Percentiles rank a stretch among this genome's conserved stretches.
Conservation (phyloP, 2,888 invertebrate genomes). For the Corythucha ciliata region DNA sequence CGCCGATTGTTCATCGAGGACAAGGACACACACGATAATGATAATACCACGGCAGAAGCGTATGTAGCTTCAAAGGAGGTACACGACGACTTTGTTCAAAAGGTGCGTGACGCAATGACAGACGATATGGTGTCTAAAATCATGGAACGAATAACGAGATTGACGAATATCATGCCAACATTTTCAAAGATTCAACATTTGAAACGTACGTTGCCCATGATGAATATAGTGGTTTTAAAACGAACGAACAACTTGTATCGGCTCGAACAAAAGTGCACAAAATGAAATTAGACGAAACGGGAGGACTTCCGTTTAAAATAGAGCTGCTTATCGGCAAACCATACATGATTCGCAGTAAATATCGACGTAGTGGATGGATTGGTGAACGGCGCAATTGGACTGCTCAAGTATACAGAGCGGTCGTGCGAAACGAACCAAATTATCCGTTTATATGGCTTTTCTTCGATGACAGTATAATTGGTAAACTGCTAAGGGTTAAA, state of each 20-base stretch:
- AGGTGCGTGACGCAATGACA: neutral
- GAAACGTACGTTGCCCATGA: conserved; percentile 13
- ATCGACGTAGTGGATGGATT: conserved; percentile 17
- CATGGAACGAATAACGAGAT: neutral
- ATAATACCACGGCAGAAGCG: conserved; percentile 2
- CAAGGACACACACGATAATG: too few relatives aligned
- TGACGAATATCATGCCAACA: conserved; percentile 1
- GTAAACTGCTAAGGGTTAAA: conserved; percentile 16
- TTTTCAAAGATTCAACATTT: neutral
- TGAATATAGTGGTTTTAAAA: conserved; percentile 9
- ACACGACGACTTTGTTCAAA: neutral
- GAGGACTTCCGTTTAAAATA: conserved; percentile 5
- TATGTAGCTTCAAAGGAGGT: conserved; percentile 14
- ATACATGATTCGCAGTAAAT: conserved; percentile 19
- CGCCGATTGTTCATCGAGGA: conserved; percentile 3
- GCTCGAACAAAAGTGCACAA: conserved; percentile 6
- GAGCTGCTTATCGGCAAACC: conserved; percentile 10
- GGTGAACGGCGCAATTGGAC: conserved; percentile 13
- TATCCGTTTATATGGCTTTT: too few relatives aligned
- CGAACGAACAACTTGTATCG: conserved; percentile 4
- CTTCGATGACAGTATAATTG: conserved; percentile 16
- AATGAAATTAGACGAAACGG: conserved; percentile 10
- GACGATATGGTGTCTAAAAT: too few relatives aligned
- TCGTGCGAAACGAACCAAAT: too few relatives aligned
- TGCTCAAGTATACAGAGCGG: conserved; percentile 1